Evolutionary conservation across 2,888 invertebrate genomes (phyloP).

Genomic region (Abscondita cerata): DNA sequence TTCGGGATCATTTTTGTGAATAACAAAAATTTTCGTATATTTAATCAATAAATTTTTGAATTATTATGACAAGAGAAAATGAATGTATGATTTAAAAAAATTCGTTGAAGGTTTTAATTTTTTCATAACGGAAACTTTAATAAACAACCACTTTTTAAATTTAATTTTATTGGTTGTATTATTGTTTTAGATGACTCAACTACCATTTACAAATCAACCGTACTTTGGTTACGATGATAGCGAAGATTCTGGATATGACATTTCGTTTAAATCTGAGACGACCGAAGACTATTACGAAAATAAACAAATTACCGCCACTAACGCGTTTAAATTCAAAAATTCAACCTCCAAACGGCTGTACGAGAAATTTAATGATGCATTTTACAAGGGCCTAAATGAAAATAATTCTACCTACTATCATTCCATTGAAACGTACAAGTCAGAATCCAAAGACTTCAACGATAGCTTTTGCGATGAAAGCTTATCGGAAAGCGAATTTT

Average conservation of each 20-base stretch:
- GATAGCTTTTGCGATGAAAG: slow-evolving; percentile 17
- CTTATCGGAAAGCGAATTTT: slow-evolving; percentile 46
- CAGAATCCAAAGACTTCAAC: neutral
- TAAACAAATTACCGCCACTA: slow-evolving; percentile 46
- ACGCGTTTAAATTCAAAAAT: slow-evolving; percentile 24
- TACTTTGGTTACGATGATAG: slow-evolving; percentile 62
- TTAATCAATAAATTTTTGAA: too few relatives aligned
- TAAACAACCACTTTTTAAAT: too few relatives aligned
- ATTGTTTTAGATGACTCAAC: slow-evolving; percentile 27
- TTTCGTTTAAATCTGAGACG: slow-evolving; percentile 67
- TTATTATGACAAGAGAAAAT: too few relatives aligned
- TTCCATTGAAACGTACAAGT: neutral
- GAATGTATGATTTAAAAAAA: too few relatives aligned
- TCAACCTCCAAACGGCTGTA: slow-evolving; percentile 46
- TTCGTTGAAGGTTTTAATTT: too few relatives aligned
- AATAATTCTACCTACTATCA: neutral
- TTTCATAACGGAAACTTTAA: too few relatives aligned
- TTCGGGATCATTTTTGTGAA: too few relatives aligned
- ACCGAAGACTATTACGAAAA: slow-evolving; percentile 55
- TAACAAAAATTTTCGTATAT: too few relatives aligned
- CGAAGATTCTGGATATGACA: slow-evolving; percentile 81
- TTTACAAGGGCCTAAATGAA: slow-evolving; percentile 50
- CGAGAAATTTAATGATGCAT: slow-evolving; percentile 56
- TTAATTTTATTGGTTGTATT: neutral
- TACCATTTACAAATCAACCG: slow-evolving; percentile 25